Evolutionary conservation across 35 echinoderm and acorn worm species (phyloP).

Genomic region (Holothuria glaberrima): DNA sequence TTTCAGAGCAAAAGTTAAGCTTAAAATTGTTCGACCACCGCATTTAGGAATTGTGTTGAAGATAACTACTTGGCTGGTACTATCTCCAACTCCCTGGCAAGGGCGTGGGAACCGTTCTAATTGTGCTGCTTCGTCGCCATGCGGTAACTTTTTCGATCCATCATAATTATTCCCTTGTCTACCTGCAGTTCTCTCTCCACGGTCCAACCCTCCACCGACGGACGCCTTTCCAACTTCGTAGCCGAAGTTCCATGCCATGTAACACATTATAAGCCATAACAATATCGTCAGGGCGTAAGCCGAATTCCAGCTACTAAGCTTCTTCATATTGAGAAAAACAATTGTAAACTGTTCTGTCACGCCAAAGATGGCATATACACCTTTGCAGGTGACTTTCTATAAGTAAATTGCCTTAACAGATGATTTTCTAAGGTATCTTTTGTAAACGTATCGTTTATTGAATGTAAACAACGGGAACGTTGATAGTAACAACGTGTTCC

Average conservation of each 20-base stretch:
- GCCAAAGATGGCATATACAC: background rate
- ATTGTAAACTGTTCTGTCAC: background rate
- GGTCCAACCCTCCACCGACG: background rate
- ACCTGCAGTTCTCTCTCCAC: background rate
- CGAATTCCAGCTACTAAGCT: background rate
- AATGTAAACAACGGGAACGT: background rate
- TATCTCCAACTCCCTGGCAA: background rate
- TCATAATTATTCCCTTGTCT: too few relatives aligned
- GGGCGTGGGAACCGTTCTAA: conserved; percentile 6
- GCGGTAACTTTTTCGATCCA: background rate
- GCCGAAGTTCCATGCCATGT: conserved; percentile 46
- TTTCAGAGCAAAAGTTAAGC: conserved; percentile 12
- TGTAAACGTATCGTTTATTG: too few relatives aligned
- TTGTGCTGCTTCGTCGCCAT: background rate
- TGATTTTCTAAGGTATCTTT: too few relatives aligned
- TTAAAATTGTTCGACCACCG: conserved; percentile 26
- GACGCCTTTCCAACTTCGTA: conserved; percentile 28
- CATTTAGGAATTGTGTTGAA: conserved; percentile 12
- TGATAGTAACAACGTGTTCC: background rate
- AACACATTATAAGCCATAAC: conserved; percentile 20
- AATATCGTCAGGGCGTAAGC: conserved; percentile 9
- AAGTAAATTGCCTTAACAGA: too few relatives aligned
- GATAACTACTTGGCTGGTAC: background rate
- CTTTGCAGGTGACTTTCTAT: too few relatives aligned
- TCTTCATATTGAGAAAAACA: background rate